phyloP scores from a whole-genome alignment of 1,140 invertebrate species.

The Tetramorium alpestre region DNA sequence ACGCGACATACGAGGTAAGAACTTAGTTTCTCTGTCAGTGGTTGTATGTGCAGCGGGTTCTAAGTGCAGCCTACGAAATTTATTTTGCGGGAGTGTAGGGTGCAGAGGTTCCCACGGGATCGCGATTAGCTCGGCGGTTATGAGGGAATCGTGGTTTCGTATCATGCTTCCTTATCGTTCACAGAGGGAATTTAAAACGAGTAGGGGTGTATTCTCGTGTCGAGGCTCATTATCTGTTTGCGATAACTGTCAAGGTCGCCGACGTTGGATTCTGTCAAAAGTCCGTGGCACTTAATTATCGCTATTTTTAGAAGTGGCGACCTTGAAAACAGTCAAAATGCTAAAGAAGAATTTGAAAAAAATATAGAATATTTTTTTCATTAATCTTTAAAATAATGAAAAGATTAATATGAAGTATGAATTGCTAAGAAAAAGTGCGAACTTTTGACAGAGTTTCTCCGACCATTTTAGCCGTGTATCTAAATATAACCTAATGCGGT shows the following conservation, averaged over 20 bases:
- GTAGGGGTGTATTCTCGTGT: slow-evolving; percentile 15
- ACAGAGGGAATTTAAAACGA: slow-evolving; percentile 16
- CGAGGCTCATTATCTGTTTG: slow-evolving; percentile 30
- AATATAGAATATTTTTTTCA: not conserved
- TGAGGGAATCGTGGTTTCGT: slow-evolving; percentile 16
- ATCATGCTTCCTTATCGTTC: slow-evolving; percentile 44
- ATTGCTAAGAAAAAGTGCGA: not conserved
- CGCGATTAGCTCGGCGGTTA: slow-evolving; percentile 25
- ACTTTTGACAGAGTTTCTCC: slow-evolving; percentile 14
- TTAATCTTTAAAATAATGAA: not conserved
- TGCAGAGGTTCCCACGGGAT: slow-evolving; percentile 42
- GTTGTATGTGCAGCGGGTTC: not conserved
- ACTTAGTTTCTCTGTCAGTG: slow-evolving; percentile 11
- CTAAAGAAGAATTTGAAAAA: not conserved
- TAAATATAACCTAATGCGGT: slow-evolving; percentile 40
- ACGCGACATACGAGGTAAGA: slow-evolving; percentile 28
- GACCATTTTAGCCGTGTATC: not conserved
- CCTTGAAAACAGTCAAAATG: not conserved
- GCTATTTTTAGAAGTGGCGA: not conserved
- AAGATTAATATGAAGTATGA: not conserved
- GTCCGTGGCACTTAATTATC: slow-evolving; percentile 13
- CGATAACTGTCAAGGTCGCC: slow-evolving; percentile 58
- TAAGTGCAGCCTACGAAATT: slow-evolving; percentile 21
- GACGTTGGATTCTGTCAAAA: slow-evolving; percentile 27
- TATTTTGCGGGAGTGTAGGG: slow-evolving; percentile 22